Evolutionary conservation across 2,888 invertebrate species (phyloP).

Genomic region (Choristoneura rosaceana): DNA sequence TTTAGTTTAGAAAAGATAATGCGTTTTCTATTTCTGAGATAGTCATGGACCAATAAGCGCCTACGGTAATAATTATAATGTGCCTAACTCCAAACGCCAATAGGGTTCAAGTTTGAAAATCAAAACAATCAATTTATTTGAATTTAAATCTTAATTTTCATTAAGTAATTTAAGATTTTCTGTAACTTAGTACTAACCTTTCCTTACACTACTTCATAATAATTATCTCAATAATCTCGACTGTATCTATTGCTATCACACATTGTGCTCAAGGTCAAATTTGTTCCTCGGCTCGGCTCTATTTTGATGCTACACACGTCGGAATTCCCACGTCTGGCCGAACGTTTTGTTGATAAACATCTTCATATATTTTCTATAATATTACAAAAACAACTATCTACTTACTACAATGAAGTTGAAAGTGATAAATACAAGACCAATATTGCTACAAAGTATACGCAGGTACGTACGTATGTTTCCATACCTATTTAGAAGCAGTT

Average conservation of each 20-base stretch:
- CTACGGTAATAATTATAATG: too few species aligned
- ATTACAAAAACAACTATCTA: not conserved
- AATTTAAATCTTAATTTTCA: not conserved
- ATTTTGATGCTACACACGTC: conserved; percentile 30
- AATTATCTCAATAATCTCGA: not conserved
- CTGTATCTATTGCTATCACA: not conserved
- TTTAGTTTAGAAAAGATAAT: too few species aligned
- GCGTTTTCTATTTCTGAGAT: too few species aligned
- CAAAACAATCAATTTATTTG: too few species aligned
- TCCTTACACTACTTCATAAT: not conserved
- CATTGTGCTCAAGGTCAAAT: conserved; percentile 22
- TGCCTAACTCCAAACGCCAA: too few species aligned
- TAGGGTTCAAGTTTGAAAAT: too few species aligned
- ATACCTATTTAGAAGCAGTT: not conserved
- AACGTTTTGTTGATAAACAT: conserved; percentile 6
- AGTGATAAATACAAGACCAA: not conserved
- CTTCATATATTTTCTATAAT: not conserved
- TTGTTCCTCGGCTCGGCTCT: conserved; percentile 21
- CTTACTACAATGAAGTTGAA: conserved; percentile 4
- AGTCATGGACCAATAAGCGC: too few species aligned
- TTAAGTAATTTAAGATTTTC: too few species aligned
- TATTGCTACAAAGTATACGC: conserved; percentile 5
- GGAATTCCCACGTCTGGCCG: conserved; percentile 13
- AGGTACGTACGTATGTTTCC: conserved; percentile 3
- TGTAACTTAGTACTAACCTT: not conserved